phyloP scores from a whole-genome alignment of 2,888 invertebrate genomes.

The Leptinotarsa peninsularis region DNA sequence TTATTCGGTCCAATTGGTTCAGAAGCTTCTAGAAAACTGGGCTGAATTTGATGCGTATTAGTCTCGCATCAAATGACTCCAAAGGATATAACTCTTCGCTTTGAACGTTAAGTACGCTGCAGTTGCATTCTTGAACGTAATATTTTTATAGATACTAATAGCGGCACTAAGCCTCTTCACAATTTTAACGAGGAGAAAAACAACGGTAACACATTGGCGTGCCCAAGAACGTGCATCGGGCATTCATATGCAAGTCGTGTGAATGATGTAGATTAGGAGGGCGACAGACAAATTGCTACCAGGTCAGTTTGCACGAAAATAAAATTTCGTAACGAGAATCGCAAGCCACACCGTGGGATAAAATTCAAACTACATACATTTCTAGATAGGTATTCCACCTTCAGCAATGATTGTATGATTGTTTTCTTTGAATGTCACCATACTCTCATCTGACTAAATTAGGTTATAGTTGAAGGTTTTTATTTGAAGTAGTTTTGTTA shows the following conservation, averaged over 20 bases:
- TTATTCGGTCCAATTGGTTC: not conserved
- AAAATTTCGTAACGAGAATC: no score
- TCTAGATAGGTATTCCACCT: no score
- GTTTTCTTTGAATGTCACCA: not conserved
- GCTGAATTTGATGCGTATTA: not conserved
- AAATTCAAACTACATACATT: no score
- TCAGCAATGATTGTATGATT: no score
- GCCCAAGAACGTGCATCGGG: not conserved
- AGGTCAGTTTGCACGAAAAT: not conserved
- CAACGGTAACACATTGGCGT: slow-evolving; percentile 17
- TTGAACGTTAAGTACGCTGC: not conserved
- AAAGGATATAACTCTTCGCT: slow-evolving; percentile 1
- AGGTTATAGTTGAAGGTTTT: no score
- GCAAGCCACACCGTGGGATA: no score
- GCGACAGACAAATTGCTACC: not conserved
- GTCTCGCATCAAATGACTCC: not conserved
- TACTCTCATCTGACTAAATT: not conserved
- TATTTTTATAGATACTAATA: slow-evolving; percentile 17
- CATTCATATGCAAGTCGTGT: not conserved
- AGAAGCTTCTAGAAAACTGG: not conserved
- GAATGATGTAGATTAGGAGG: not conserved
- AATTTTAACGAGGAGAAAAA: slow-evolving; percentile 16
- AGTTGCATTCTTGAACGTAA: slow-evolving; percentile 13
- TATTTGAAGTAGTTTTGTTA: no score
- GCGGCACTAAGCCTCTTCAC: slow-evolving; percentile 18